These are phyloP conservation scores for Temnothorax rugatulus DNA, from an alignment of 2,888 invertebrate species.

Conservation along the genomic window DNA sequence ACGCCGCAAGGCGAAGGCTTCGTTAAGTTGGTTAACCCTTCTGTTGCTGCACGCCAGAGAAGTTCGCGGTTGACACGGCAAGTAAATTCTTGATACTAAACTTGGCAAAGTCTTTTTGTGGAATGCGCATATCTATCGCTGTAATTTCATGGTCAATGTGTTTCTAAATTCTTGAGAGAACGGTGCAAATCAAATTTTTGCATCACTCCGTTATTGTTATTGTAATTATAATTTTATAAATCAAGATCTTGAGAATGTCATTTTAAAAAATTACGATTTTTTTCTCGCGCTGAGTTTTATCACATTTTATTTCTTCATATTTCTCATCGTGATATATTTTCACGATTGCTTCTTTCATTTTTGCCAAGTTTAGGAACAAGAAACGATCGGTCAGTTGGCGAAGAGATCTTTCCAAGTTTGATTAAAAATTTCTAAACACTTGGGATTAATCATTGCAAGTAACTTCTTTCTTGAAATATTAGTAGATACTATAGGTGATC, in stretches of 20 bases:
- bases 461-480: background rate
- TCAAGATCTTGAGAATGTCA: background rate
- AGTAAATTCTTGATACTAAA: conserved; percentile 3
- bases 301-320: background rate
- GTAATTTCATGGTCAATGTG: background rate
- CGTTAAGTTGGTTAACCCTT: conserved; percentile 55
- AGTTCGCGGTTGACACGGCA: conserved; percentile 2
- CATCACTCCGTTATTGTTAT: background rate
- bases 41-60: conserved; percentile 9
- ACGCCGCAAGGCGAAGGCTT: conserved; percentile 49
- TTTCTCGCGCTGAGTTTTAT: background rate
- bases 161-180: background rate
- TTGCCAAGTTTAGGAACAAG: conserved; percentile 2
- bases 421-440: background rate
- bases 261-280: background rate
- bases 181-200: background rate
- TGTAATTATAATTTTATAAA: background rate
- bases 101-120: background rate
- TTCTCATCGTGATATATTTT: background rate
- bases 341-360: background rate
- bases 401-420: background rate
- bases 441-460: background rate
- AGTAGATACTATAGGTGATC: background rate
- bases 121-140: background rate
- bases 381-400: background rate